Base-by-base conservation (phyloP, 1,140 invertebrate genomes). In the Macrosteles quadrilineatus region DNA sequence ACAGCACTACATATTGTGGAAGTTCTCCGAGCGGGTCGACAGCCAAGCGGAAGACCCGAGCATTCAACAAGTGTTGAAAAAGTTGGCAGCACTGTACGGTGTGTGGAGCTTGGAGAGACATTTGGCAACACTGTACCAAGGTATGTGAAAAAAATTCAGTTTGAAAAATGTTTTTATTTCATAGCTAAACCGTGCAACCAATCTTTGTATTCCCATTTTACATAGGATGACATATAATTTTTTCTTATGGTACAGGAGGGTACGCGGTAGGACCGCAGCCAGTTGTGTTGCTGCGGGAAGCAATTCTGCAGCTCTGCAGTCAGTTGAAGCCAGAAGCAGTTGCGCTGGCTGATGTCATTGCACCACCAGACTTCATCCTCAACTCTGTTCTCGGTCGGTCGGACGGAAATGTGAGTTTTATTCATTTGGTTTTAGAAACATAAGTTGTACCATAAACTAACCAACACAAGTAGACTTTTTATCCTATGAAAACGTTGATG, bases 351-450 rank as follows among this genome's bases (percentile, higher is more conserved):
- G 95, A 97, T 84, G 87, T 87, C 0, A 84, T 97, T 69, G 91
- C 94, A n/a, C 94, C 94, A 1, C 89, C 92, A 17, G 95, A 97
- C 83, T 95, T 91, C 77, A 86, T 91, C 74, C 77, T 95, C 0
- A 90, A 91, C 76, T 95, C 92, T 3, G 86, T 88, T 19, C 81
- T 95, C n/a, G 92, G 92, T 59, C 82, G 84, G 75, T 87, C 90
- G 1, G 91, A 95, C 83, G 93, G 93, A 76, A 83, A 92, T 77
- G 84, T 88, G 71, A 85, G 84, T 75, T n/a, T n/a, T n/a, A n/a
- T n/a, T n/a, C n/a, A n/a, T n/a, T n/a, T n/a, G n/a, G n/a, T n/a
- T n/a, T n/a, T n/a, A n/a, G n/a, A n/a, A n/a, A n/a, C n/a, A n/a
- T n/a, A n/a, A n/a, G n/a, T n/a, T n/a, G n/a, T n/a, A n/a, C n/a